phyloP scores from a whole-genome alignment of 2,797 vertebrate genomes.

The Trachops cirrhosus region DNA sequence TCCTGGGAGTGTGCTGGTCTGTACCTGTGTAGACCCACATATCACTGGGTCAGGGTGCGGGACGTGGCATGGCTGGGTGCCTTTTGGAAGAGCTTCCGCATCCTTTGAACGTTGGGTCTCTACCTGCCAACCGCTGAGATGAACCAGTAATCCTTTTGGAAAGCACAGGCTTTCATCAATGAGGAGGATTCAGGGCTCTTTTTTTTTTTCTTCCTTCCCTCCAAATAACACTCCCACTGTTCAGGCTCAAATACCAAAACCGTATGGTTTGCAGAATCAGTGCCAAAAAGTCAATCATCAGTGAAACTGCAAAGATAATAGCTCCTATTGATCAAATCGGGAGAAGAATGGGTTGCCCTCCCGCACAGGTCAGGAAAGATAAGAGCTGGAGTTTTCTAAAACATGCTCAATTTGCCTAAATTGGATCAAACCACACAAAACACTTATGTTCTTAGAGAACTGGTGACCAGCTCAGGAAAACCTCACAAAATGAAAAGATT shows the following conservation, averaged over 20 bases:
- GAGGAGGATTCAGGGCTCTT: constrained; percentile 29
- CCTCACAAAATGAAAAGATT: constrained; percentile 46
- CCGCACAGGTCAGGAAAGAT: constrained; percentile 4
- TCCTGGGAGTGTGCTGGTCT: neutral
- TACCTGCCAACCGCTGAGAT: constrained; percentile 56
- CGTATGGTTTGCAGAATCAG: constrained; percentile 30
- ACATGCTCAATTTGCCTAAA: constrained; percentile 44
- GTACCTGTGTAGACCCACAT: neutral
- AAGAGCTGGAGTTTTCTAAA: constrained; percentile 40
- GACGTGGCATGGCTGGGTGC: neutral
- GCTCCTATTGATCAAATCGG: constrained; percentile 6
- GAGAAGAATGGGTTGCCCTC: constrained; percentile 23
- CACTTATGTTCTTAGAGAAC: constrained; percentile 36
- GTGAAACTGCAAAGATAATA: constrained; percentile 37
- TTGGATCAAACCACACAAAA: constrained; percentile 49
- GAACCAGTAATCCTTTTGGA: constrained; percentile 47
- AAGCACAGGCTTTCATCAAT: constrained; percentile 32
- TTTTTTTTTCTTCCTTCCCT: neutral
- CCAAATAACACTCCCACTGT: constrained; percentile 60
- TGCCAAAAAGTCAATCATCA: constrained; percentile 53
- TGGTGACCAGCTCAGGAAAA: constrained; percentile 33
- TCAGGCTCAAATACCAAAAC: constrained; percentile 48
- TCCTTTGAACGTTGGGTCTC: neutral
- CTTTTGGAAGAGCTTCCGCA: constrained; percentile 21
- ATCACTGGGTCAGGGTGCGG: neutral